Evolutionary conservation across 2,113 vertebrate species (phyloP).

Genomic region (Albula goreensis): DNA sequence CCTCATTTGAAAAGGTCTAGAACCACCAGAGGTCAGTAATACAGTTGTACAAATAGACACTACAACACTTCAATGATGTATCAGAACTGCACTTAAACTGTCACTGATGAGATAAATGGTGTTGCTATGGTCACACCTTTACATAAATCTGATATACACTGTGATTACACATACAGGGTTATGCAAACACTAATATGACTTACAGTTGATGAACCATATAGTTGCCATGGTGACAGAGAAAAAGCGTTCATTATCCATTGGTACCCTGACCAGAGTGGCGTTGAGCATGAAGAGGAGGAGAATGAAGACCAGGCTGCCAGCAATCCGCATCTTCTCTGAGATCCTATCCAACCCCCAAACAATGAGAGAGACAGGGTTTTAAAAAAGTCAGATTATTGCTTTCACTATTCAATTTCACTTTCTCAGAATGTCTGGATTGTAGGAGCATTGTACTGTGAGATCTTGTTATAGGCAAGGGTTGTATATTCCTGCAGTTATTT

Average conservation of each 20-base stretch:
- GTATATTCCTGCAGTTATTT: too few species aligned
- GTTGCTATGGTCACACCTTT: too few species aligned
- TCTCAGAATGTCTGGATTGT: too few species aligned
- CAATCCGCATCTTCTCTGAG: slow-evolving; percentile 72
- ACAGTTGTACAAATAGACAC: neutral
- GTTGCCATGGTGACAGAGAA: slow-evolving; percentile 84
- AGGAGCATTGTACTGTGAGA: neutral
- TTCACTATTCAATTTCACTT: neutral
- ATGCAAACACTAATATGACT: slow-evolving; percentile 35
- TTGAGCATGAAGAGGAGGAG: slow-evolving; percentile 80
- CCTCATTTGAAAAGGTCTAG: too few species aligned
- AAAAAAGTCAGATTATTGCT: neutral
- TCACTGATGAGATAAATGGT: neutral
- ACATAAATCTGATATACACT: neutral
- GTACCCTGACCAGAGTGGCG: slow-evolving; percentile 75
- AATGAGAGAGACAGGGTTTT: neutral
- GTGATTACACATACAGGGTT: neutral
- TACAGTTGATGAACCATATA: slow-evolving; percentile 90
- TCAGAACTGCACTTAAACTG: neutral
- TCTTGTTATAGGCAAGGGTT: too few species aligned
- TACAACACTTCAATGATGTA: neutral
- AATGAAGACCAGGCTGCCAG: slow-evolving; percentile 76
- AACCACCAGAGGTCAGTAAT: neutral
- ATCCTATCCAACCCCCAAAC: slow-evolving; percentile 60
- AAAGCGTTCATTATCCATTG: slow-evolving; percentile 68